These are phyloP conservation scores for Synodontis membranacea DNA, from an alignment of 2,113 vertebrate species.

Conservation along the genomic window DNA sequence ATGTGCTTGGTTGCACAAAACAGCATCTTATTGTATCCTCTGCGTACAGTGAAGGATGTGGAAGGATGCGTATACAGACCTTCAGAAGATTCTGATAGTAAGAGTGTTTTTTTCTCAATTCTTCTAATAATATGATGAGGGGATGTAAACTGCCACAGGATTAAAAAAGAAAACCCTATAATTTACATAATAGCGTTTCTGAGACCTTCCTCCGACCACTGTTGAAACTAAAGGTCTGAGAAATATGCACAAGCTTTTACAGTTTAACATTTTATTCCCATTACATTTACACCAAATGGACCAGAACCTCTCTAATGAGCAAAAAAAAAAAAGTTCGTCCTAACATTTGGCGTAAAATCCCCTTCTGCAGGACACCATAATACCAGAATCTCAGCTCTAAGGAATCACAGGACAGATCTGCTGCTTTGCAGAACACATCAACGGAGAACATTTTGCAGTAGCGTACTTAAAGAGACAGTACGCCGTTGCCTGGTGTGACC, in stretches of 20 bases:
- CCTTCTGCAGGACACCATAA: conserved; percentile 11
- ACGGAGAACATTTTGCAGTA: conserved; percentile 73
- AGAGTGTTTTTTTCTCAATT: not conserved
- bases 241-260: not conserved
- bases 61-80: not conserved
- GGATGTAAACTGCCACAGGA: not conserved
- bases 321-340: not conserved
- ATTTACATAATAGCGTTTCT: not conserved
- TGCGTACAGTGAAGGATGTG: not conserved
- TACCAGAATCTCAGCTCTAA: conserved; percentile 38
- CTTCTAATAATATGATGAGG: not conserved
- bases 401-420: conserved; percentile 51
- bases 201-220: not conserved
- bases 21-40: not conserved
- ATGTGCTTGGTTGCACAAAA: conserved; percentile 9
- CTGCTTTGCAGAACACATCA: conserved; percentile 76
- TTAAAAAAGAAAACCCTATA: not conserved
- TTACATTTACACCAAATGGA: conserved; percentile 29
- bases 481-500: conserved; percentile 45
- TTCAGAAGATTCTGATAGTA: not conserved
- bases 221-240: not conserved
- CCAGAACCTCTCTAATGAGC: not conserved
- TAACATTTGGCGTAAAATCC: conserved; percentile 2
- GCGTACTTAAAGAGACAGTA: conserved; percentile 76
- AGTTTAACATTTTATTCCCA: not conserved